These are phyloP conservation scores for Takifugu bimaculatus DNA, from an alignment of 2,113 vertebrate species.

Conservation along the genomic window DNA sequence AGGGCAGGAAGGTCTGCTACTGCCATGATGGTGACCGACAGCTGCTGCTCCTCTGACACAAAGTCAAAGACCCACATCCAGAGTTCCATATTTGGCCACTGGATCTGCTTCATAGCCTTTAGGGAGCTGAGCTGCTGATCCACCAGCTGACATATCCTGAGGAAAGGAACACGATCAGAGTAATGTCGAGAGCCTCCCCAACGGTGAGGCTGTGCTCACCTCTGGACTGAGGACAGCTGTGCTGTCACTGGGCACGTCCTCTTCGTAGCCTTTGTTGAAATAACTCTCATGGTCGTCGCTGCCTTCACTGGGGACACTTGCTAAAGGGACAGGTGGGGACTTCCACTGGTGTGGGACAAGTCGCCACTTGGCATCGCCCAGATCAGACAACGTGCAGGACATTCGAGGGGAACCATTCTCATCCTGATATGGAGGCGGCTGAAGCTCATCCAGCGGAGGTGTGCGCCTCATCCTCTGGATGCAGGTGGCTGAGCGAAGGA, in stretches of 20 bases:
- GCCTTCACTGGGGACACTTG: slow-evolving; percentile 89
- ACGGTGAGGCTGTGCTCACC: slow-evolving; percentile 65
- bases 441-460: slow-evolving; percentile 91
- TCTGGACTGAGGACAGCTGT: slow-evolving; percentile 94
- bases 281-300: slow-evolving; percentile 86
- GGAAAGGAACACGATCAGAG: slow-evolving; percentile 19
- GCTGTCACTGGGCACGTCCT: slow-evolving; percentile 95
- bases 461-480: slow-evolving; percentile 97
- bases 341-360: slow-evolving; percentile 87
- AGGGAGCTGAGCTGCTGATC: slow-evolving; percentile 87
- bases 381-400: slow-evolving; percentile 90
- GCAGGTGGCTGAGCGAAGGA: slow-evolving; percentile 80
- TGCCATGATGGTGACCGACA: slow-evolving; percentile 90
- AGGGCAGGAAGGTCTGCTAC: slow-evolving; percentile 89
- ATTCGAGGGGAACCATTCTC: slow-evolving; percentile 95
- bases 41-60: slow-evolving; percentile 89
- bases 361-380: slow-evolving; percentile 91
- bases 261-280: slow-evolving; percentile 92
- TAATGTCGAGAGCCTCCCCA: neutral
- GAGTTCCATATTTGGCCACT: slow-evolving; percentile 87
- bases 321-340: slow-evolving; percentile 85
- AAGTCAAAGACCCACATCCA: slow-evolving; percentile 95
- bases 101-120: slow-evolving; percentile 93
- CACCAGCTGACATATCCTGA: slow-evolving; percentile 88
- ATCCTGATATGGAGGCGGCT: slow-evolving; percentile 94